Percentiles rank a stretch among this genome's conserved stretches.
These are phyloP conservation scores for Euclidia mi DNA, from an alignment of 2,888 invertebrate genomes.

Conservation along the genomic window DNA sequence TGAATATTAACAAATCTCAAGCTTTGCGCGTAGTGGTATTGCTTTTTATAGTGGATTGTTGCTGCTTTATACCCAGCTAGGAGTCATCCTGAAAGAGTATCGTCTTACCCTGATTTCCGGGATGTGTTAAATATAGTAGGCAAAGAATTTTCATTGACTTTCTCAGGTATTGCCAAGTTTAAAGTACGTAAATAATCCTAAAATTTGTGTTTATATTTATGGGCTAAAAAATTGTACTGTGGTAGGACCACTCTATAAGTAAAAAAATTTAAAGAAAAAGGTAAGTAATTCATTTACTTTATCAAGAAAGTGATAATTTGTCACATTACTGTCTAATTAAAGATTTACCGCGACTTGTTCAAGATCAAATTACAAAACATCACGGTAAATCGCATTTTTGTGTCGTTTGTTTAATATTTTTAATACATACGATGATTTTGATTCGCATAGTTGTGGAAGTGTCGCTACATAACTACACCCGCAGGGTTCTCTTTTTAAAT, in stretches of 20 bases:
- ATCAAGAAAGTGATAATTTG: conserved; percentile 1
- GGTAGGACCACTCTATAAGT: too few relatives aligned
- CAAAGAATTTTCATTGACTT: too few relatives aligned
- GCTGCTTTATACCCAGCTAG: too few relatives aligned
- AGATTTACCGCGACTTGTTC: conserved; percentile 7
- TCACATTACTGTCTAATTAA: conserved; percentile 9
- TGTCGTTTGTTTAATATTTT: conserved; percentile 6
- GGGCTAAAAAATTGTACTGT: conserved; percentile 1
- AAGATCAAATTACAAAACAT: conserved; percentile 4
- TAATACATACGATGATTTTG: conserved; percentile 7
- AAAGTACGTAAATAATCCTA: too few relatives aligned
- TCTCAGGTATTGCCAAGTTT: too few relatives aligned
- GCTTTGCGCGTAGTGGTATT: background rate
- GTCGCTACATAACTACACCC: conserved; percentile 4
- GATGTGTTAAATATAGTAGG: too few relatives aligned
- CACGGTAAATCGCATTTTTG: conserved; percentile 9
- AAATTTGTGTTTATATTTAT: too few relatives aligned
- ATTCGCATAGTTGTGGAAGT: conserved; percentile 8
- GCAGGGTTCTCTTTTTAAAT: conserved; percentile 6
- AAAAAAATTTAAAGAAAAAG: background rate
- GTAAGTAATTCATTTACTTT: conserved; percentile 7
- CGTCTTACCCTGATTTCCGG: too few relatives aligned
- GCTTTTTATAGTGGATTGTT: too few relatives aligned
- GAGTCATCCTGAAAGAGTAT: too few relatives aligned
- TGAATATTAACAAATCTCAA: conserved; percentile 1